These are phyloP conservation scores for Alexandromys fortis DNA, from an alignment of 2,113 vertebrate species.

Conservation along the genomic window DNA sequence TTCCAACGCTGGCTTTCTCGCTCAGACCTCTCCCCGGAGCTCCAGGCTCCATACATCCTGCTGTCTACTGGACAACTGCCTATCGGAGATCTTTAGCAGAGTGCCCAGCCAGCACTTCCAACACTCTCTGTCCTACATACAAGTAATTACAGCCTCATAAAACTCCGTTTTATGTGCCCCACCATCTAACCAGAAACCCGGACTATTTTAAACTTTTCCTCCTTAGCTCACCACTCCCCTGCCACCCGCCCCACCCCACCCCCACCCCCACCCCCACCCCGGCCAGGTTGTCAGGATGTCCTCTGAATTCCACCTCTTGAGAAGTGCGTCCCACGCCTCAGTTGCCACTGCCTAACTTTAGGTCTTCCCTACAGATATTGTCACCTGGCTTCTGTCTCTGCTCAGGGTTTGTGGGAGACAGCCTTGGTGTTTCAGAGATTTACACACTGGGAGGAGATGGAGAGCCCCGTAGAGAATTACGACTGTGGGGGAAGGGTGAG, in stretches of 20 bases:
- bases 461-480: not conserved
- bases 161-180: not conserved
- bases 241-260: too few relatives aligned
- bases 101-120: not conserved
- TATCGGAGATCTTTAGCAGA: slow-evolving; percentile 55
- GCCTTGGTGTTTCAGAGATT: not conserved
- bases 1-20: not conserved
- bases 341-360: not conserved
- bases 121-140: not conserved
- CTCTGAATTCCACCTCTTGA: not conserved
- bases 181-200: slow-evolving; percentile 7
- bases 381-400: not conserved
- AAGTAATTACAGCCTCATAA: not conserved
- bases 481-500: too few relatives aligned
- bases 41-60: not conserved
- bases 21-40: slow-evolving; percentile 10
- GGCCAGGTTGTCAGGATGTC: not conserved
- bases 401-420: not conserved
- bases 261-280: too few relatives aligned
- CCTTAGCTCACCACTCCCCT: too few relatives aligned
- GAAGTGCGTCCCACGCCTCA: not conserved
- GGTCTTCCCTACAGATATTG: not conserved
- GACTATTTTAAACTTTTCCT: not conserved
- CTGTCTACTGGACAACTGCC: not conserved
- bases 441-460: not conserved